phyloP scores from a whole-genome alignment of 2,113 vertebrate genomes.

The Onychostruthus taczanowskii region DNA sequence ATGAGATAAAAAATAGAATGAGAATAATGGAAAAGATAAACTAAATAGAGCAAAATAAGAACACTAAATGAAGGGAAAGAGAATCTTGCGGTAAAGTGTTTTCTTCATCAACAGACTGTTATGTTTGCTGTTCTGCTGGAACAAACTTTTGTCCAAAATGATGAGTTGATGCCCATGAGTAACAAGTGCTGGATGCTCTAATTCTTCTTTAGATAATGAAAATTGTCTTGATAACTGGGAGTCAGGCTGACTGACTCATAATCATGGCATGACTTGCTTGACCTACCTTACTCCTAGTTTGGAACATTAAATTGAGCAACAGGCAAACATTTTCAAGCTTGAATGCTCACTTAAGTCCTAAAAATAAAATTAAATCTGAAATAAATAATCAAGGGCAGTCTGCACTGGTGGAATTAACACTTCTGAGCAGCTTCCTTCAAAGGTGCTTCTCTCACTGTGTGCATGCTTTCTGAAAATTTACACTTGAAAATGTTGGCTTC shows the following conservation, averaged over 20 bases:
- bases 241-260: neutral
- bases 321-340: neutral
- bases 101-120: neutral
- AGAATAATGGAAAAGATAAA: neutral
- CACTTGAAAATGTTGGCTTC: neutral
- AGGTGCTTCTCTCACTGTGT: neutral
- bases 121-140: neutral
- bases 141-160: neutral
- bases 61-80: neutral
- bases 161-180: neutral
- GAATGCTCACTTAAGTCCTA: slow-evolving; percentile 8
- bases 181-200: neutral
- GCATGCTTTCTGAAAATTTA: neutral
- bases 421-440: neutral
- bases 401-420: neutral
- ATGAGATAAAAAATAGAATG: neutral
- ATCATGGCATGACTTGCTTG: neutral
- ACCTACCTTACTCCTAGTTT: neutral
- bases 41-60: neutral
- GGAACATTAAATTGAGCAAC: neutral
- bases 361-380: neutral
- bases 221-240: neutral
- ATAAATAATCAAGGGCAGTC: neutral
- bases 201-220: neutral
- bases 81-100: neutral